Evolutionary conservation across 1,140 invertebrate species (phyloP).

Genomic region (Diorhabda sublineata): DNA sequence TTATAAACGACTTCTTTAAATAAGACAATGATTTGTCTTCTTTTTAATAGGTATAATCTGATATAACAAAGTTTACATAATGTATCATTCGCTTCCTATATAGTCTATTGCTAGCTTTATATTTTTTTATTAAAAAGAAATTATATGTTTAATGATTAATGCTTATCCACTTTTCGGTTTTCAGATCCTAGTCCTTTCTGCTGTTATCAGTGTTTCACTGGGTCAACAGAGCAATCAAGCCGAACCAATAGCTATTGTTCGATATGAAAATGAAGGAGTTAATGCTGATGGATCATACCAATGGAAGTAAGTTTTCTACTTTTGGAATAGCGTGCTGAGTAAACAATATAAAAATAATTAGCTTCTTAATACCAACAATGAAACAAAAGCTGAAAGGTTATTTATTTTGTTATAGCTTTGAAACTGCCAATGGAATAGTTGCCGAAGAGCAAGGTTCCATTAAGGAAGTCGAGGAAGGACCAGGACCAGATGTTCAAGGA

Average conservation of each 20-base stretch:
- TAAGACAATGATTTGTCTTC: too few species aligned
- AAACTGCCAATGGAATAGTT: slow-evolving; percentile 67
- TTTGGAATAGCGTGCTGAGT: neutral
- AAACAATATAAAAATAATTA: neutral
- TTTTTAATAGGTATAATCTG: too few species aligned
- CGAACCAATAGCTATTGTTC: slow-evolving; percentile 28
- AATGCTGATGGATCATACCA: slow-evolving; percentile 26
- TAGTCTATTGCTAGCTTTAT: too few species aligned
- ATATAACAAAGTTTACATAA: too few species aligned
- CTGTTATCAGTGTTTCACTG: neutral
- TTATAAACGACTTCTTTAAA: too few species aligned
- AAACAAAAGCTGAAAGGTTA: too few species aligned
- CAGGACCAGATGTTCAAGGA: slow-evolving; percentile 39
- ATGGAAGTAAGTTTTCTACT: slow-evolving; percentile 22
- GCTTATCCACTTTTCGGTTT: neutral
- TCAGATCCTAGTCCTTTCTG: neutral
- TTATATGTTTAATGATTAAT: too few species aligned
- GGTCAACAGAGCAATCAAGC: neutral
- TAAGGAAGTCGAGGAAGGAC: slow-evolving; percentile 48
- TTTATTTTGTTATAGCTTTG: slow-evolving; percentile 49
- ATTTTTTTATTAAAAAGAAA: too few species aligned
- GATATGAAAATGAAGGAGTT: slow-evolving; percentile 29
- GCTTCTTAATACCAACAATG: too few species aligned
- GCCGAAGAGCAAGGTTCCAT: slow-evolving; percentile 59
- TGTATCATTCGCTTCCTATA: too few species aligned